Evolutionary conservation across 2,888 invertebrate genomes (phyloP), one percentile per base, ranked within the genome.

Genomic region (Nomada ruficornis): DNA sequence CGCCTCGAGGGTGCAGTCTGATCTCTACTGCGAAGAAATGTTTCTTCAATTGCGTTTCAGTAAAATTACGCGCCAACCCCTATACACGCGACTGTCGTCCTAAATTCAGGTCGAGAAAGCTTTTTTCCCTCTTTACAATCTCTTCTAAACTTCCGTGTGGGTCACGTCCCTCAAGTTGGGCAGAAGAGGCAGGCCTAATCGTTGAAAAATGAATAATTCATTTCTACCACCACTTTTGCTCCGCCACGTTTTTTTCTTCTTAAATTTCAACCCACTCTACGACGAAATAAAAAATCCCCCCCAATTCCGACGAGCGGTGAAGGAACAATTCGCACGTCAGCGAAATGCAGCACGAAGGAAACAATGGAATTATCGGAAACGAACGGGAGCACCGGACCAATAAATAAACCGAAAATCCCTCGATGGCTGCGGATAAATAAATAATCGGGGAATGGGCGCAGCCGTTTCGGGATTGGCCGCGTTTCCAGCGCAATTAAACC

Each of bases 71-170:
- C n/a, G 23, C 23, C 1, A 23, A 23, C 23, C 23, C 23, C 23
- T 23, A 23, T 23, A 23, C 23, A 23, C 23, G 23, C 23, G 23
- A 1, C 64, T 42, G 59, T 18, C 23, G 23, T 64, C 73, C 65
- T 73, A 52, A 77, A 77, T 77, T 77, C 73, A 77, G 77, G 77
- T 73, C 77, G 73, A 73, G 77, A 20, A 50, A 10, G n/a, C 15
- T 69, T 59, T 59, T 63, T 59, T 50, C 29, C 55, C 13, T 59
- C 18, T n/a, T 3, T 52, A 9, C 50, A 15, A 50, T 42, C 23
- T 5, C 13, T n/a, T 36, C n/a, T n/a, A n/a, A 52, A n/a, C 18
- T 23, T 68, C 20, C n/a, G 2, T 9, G 18, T 3, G 44, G 2
- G 26, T 3, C 2, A 18, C 29, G 29, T 29, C 7, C 5, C 29